phyloP scores from a whole-genome alignment of 2,113 vertebrate species.

The Brachypteracias leptosomus region DNA sequence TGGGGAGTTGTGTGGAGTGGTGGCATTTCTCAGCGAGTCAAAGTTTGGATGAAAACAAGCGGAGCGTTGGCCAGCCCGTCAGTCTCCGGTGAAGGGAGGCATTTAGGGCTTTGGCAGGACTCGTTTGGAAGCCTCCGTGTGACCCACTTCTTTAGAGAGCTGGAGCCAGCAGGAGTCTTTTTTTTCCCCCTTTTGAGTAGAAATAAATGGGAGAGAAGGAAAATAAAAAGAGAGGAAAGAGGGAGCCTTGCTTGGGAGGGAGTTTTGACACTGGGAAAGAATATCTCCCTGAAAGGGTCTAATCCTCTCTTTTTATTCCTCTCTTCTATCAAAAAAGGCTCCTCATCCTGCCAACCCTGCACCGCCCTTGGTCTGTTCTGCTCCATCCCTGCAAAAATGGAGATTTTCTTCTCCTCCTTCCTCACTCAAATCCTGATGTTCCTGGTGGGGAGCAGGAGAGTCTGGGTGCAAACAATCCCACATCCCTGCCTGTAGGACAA shows the following conservation, averaged over 20 bases:
- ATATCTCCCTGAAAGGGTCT: not conserved
- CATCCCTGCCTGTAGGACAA: not conserved
- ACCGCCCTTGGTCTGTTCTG: not conserved
- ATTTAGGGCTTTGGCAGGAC: constrained; percentile 32
- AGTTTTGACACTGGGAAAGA: constrained; percentile 24
- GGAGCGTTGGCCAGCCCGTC: constrained; percentile 8
- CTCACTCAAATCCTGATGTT: not conserved
- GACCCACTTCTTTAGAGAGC: constrained; percentile 57
- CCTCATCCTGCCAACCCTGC: not conserved
- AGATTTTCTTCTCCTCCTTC: not conserved
- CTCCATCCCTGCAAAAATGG: not conserved
- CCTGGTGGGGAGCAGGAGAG: not conserved
- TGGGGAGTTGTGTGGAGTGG: not conserved
- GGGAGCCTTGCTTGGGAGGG: not conserved
- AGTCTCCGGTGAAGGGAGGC: not conserved
- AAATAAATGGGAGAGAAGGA: not conserved
- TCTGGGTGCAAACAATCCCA: not conserved
- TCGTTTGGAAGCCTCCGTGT: not conserved
- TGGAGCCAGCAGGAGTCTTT: not conserved
- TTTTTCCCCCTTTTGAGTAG: not conserved
- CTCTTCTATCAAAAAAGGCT: not conserved
- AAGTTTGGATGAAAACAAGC: constrained; percentile 54
- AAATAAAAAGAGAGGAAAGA: not conserved
- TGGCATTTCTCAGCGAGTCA: not conserved
- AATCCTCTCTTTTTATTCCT: not conserved